Evolutionary conservation across 2,797 vertebrate genomes (phyloP).

Genomic region (Sebastes nivosus): DNA sequence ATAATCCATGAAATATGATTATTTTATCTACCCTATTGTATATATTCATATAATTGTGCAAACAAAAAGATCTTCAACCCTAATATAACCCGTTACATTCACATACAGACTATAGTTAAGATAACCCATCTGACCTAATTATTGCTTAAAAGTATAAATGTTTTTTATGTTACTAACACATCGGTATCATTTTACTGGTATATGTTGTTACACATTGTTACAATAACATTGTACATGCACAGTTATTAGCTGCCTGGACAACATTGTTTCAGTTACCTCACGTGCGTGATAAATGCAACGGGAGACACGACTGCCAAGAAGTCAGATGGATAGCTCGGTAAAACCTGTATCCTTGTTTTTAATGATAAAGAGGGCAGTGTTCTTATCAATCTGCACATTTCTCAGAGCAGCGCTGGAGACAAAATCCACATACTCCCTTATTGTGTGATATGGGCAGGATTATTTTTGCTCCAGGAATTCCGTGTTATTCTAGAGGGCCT

Average conservation of each 20-base stretch:
- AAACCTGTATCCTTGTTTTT: slow-evolving; percentile 44
- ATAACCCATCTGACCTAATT: background rate
- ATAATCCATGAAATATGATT: background rate
- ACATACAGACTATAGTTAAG: background rate
- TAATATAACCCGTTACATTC: background rate
- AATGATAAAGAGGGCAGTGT: slow-evolving; percentile 44
- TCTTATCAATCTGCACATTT: slow-evolving; percentile 70
- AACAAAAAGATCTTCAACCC: background rate
- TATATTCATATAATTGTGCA: background rate
- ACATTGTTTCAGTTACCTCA: slow-evolving; percentile 46
- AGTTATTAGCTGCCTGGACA: background rate
- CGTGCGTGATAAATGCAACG: slow-evolving; percentile 38
- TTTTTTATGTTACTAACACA: background rate
- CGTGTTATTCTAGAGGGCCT: slow-evolving; percentile 68
- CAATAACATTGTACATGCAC: background rate
- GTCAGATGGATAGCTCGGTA: slow-evolving; percentile 30
- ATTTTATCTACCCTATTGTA: background rate
- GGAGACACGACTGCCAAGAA: slow-evolving; percentile 28
- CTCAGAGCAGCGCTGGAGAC: slow-evolving; percentile 52
- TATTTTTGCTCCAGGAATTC: slow-evolving; percentile 58
- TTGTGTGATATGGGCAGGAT: slow-evolving; percentile 60
- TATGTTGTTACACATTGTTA: background rate
- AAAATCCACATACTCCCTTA: slow-evolving; percentile 71
- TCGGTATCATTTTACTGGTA: background rate
- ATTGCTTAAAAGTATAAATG: background rate